Evolutionary conservation across 2,113 vertebrate species (phyloP), one percentile per base, ranked within the genome.

Genomic region (Labeo catla): DNA sequence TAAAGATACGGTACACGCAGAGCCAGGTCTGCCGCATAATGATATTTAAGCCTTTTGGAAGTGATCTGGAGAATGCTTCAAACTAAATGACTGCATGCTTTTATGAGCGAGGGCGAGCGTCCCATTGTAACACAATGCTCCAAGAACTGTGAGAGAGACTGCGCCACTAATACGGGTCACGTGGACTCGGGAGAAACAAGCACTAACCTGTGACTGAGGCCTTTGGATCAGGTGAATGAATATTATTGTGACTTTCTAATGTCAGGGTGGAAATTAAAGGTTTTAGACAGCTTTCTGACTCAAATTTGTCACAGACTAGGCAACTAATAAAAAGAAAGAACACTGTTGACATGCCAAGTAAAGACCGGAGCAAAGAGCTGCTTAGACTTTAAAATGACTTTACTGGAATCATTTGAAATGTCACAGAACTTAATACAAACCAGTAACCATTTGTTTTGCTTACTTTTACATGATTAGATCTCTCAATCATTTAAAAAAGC

Each of bases 61-160:
- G 50, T 61, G 45, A 84, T 81, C 65, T 52, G 82, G 70, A 80
- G 76, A 23, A 72, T 59, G 61, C 77, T 73, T 76, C 28, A 84
- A 74, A 66, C 47, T 21, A 49, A 78, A 84, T 83, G 73, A 86
- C 74, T 34, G 57, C 76, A 84, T 86, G 76, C 23, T 79, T 84
- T 80, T 79, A 82, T 79, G 39, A 86, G n/a, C 4, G 4, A 59
- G 50, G 16, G 54, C 49, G 39, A 79, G 74, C 3, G 19, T 63
- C 15, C 59, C 74, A 0, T 16, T 66, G 73, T 74, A 61, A 61
- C 80, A 65, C 28, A 28, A 79, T 80, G 43, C 61, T 36, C 79
- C 65, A 45, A 70, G 43, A 87, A 47, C 72, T 74, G 65, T n/a
- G 15, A 78, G 23, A 23, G 6, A 70, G 39, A 47, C 49, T 50